Percentiles rank a stretch among this genome's conserved stretches.
These are phyloP conservation scores for Rosalia funebris DNA, from an alignment of 2,888 invertebrate species.

Conservation along the genomic window DNA sequence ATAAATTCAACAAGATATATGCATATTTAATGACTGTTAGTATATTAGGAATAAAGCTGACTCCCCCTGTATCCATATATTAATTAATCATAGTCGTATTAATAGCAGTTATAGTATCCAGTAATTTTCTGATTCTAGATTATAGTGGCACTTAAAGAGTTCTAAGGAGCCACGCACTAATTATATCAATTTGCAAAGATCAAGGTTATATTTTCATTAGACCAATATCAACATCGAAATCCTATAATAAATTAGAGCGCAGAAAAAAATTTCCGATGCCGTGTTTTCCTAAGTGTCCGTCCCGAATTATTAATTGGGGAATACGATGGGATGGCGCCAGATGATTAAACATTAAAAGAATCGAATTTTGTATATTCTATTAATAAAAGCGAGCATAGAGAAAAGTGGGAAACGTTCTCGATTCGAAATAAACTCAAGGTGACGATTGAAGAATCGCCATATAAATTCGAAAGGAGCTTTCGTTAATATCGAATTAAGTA, in stretches of 20 bases:
- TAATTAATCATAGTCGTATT: too few relatives aligned
- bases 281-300: not conserved
- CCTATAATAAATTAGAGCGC: conserved; percentile 7
- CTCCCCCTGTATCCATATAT: too few relatives aligned
- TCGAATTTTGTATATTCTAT: conserved; percentile 6
- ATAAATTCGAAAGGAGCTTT: conserved; percentile 6
- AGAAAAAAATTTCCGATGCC: conserved; percentile 4
- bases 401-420: conserved; percentile 17
- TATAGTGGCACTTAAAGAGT: too few relatives aligned
- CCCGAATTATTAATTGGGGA: conserved; percentile 11
- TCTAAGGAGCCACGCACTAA: too few relatives aligned
- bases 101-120: too few relatives aligned
- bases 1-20: too few relatives aligned
- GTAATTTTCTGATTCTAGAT: too few relatives aligned
- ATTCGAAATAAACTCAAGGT: conserved; percentile 20
- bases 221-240: not conserved
- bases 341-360: conserved; percentile 1
- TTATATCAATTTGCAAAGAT: not conserved
- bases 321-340: not conserved
- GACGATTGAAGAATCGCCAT: conserved; percentile 8
- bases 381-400: not conserved
- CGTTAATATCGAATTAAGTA: conserved; percentile 1
- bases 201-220: not conserved
- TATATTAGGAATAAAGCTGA: too few relatives aligned
- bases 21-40: too few relatives aligned